A percentile compares a stretch with the other conserved stretches of the same genome.
These are phyloP conservation scores for Pemphigus obesinymphae DNA, from an alignment of 1,140 invertebrate species.

Conservation along the genomic window DNA sequence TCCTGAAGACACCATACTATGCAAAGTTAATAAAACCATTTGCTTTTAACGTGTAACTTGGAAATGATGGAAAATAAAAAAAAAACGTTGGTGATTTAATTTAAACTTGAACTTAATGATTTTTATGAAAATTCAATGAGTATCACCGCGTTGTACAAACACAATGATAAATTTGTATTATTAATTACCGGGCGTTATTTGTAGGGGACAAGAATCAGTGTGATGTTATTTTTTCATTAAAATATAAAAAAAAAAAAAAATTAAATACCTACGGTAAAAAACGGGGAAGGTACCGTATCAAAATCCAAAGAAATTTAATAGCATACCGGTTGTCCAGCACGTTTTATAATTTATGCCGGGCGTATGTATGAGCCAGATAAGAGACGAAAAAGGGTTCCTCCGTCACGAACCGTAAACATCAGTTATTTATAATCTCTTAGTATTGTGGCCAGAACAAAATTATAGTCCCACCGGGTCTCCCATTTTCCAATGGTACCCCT, in stretches of 20 bases:
- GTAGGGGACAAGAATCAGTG: not conserved
- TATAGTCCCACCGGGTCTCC: constrained; percentile 1
- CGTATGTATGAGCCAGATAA: constrained; percentile 9
- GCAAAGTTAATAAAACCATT: not conserved
- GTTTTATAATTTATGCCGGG: constrained; percentile 30
- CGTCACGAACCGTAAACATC: constrained; percentile 30
- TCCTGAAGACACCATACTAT: not conserved
- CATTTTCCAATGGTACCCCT: not conserved
- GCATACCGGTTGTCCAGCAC: constrained; percentile 23
- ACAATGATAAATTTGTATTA: not conserved
- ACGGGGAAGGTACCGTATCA: not conserved
- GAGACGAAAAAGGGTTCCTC: constrained; percentile 17
- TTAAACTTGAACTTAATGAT: not conserved
- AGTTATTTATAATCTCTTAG: not conserved
- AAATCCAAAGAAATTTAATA: constrained; percentile 11
- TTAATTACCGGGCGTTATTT: not conserved
- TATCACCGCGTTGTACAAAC: not conserved
- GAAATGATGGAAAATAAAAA: too few species aligned
- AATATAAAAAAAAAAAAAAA: not conserved
- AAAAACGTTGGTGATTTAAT: too few species aligned
- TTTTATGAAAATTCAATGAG: not conserved
- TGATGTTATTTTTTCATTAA: not conserved
- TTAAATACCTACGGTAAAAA: not conserved
- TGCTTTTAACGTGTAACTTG: too few species aligned
- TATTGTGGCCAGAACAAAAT: not conserved